phyloP scores from a whole-genome alignment of 2,113 vertebrate genomes.

The Rhegmatorhina hoffmannsi region DNA sequence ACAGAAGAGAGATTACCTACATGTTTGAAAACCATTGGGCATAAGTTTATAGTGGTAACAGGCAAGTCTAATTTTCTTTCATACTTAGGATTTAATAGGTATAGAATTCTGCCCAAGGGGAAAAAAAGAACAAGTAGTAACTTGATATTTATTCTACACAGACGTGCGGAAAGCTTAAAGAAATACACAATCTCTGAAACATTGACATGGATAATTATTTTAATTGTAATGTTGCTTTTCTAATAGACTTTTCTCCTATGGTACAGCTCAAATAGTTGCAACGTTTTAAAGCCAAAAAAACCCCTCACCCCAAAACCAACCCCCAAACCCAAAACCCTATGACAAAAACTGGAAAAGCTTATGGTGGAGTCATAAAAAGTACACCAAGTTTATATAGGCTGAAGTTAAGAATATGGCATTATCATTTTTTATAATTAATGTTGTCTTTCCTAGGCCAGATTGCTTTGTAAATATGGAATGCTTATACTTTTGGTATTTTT shows the following conservation, averaged over 20 bases:
- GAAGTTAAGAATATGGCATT: neutral
- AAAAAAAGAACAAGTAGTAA: conserved; percentile 50
- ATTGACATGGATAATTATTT: conserved; percentile 45
- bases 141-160: conserved; percentile 57
- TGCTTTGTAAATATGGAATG: neutral
- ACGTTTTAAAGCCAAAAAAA: neutral
- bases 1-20: conserved; percentile 69
- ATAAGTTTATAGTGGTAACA: conserved; percentile 76
- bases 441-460: neutral
- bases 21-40: conserved; percentile 67
- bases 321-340: neutral
- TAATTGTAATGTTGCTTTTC: conserved; percentile 46
- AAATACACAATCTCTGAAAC: conserved; percentile 58
- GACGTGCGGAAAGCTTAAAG: conserved; percentile 40
- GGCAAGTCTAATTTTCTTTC: conserved; percentile 76
- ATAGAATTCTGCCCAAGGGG: conserved; percentile 42
- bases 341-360: neutral
- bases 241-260: neutral
- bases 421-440: neutral
- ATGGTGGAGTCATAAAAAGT: neutral
- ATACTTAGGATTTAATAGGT: conserved; percentile 62
- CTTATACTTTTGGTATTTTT: neutral
- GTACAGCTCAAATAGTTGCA: neutral
- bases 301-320: neutral
- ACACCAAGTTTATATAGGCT: neutral